These are phyloP conservation scores for Amia ocellicauda DNA, from an alignment of 2,113 vertebrate species.

Conservation along the genomic window DNA sequence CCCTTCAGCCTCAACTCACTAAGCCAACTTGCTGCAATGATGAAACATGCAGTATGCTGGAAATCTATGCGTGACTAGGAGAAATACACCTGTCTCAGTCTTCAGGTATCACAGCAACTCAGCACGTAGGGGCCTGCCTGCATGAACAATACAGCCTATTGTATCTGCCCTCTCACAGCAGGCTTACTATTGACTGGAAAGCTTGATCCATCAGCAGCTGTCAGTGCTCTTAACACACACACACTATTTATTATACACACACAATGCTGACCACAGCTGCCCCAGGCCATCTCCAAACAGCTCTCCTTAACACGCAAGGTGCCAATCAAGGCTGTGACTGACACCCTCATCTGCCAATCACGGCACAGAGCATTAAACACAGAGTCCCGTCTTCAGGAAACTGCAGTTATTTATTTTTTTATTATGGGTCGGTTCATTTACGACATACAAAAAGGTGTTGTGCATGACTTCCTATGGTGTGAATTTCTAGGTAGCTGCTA, in stretches of 20 bases:
- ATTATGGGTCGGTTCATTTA: too few species aligned
- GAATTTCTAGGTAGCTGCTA: too few species aligned
- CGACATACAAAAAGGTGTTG: too few species aligned
- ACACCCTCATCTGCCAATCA: conserved; percentile 34
- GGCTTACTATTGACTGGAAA: conserved; percentile 59
- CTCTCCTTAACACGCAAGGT: conserved; percentile 67
- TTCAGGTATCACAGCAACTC: conserved; percentile 59
- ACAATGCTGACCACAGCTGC: conserved; percentile 58
- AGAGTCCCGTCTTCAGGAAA: not conserved
- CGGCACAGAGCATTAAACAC: conserved; percentile 19
- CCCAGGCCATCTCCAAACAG: conserved; percentile 53
- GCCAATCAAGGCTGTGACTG: conserved; percentile 53
- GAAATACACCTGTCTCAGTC: conserved; percentile 82
- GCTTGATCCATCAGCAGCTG: conserved; percentile 67
- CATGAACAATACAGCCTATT: conserved; percentile 77
- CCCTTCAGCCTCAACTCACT: too few species aligned
- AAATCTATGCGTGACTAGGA: conserved; percentile 64
- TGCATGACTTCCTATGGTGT: too few species aligned
- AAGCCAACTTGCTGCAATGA: too few species aligned
- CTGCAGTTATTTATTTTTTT: too few species aligned
- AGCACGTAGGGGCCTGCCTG: conserved; percentile 76
- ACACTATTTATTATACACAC: conserved; percentile 57
- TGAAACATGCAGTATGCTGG: conserved; percentile 14
- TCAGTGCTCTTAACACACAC: conserved; percentile 44
- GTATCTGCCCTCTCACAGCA: conserved; percentile 63